Percentiles rank a stretch among this genome's conserved stretches.
phyloP scores from a whole-genome alignment of 2,888 invertebrate genomes.

The Ethmia dodecea region DNA sequence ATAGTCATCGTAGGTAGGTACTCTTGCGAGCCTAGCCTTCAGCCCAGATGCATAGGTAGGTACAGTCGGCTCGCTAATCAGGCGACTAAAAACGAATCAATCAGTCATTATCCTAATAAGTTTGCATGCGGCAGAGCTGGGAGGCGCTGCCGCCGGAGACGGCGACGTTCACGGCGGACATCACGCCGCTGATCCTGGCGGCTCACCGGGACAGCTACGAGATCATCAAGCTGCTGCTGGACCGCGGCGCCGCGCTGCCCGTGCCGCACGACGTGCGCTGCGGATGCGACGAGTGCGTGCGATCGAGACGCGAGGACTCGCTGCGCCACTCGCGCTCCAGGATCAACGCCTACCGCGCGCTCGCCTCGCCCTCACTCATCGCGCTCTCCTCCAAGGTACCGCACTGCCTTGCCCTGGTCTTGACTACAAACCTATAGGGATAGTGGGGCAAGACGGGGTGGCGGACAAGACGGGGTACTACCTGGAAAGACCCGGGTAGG shows the following conservation, averaged over 20 bases:
- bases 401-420: background rate
- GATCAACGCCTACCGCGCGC: constrained; percentile 97
- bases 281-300: constrained; percentile 97
- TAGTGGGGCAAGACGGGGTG: too few relatives aligned
- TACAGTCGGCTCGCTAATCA: too few relatives aligned
- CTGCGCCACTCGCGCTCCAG: constrained; percentile 96
- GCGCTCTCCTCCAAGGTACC: constrained; percentile 91
- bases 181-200: constrained; percentile 96
- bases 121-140: constrained; percentile 93
- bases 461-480: too few relatives aligned
- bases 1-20: too few relatives aligned
- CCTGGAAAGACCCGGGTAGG: too few relatives aligned
- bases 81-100: too few relatives aligned
- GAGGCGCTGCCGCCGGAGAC: constrained; percentile 94
- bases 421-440: too few relatives aligned
- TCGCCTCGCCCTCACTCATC: constrained; percentile 97
- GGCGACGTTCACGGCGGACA: constrained; percentile 97
- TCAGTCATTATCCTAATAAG: too few relatives aligned
- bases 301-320: constrained; percentile 93
- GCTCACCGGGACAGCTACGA: constrained; percentile 99
- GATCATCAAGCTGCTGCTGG: constrained; percentile 97
- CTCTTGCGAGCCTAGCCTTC: too few relatives aligned
- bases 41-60: too few relatives aligned
- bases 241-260: constrained; percentile 95
- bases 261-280: constrained; percentile 97